These are phyloP conservation scores for Gastracanthus pulcherrimus DNA, from an alignment of 2,888 invertebrate genomes.

Conservation along the genomic window DNA sequence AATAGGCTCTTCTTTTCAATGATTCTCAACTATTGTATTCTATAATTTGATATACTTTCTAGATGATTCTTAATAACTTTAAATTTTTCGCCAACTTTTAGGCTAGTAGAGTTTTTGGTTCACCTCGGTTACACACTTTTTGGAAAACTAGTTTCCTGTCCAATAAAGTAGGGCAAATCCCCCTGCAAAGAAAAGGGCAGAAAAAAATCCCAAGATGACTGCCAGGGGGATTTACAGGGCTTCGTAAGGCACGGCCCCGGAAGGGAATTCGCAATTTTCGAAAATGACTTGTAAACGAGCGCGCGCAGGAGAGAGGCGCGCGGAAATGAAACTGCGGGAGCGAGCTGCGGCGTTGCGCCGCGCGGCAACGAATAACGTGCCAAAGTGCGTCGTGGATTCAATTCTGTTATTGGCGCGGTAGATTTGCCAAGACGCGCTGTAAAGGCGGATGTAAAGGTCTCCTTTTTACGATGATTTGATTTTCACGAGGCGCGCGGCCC, in stretches of 20 bases:
- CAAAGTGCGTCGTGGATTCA: slow-evolving; percentile 52
- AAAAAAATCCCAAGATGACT: slow-evolving; percentile 29
- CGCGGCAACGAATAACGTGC: slow-evolving; percentile 42
- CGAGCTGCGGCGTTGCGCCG: neutral
- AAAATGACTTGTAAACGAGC: slow-evolving; percentile 56
- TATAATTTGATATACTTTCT: too few relatives aligned
- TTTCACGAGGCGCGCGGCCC: too few relatives aligned
- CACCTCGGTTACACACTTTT: neutral
- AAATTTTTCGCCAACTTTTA: too few relatives aligned
- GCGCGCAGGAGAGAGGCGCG: neutral
- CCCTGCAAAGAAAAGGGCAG: neutral
- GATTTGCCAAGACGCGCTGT: slow-evolving; percentile 43
- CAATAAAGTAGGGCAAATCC: neutral
- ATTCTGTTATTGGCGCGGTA: slow-evolving; percentile 51
- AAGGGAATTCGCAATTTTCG: slow-evolving; percentile 55
- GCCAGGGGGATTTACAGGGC: slow-evolving; percentile 26
- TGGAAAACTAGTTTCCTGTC: neutral
- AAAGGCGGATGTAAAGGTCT: slow-evolving; percentile 27
- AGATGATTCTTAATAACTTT: too few relatives aligned
- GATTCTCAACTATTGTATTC: too few relatives aligned
- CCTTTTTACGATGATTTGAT: slow-evolving; percentile 54
- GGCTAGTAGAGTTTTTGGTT: neutral
- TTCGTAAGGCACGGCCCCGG: neutral
- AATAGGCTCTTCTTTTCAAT: too few relatives aligned
- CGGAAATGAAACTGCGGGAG: slow-evolving; percentile 50